Evolutionary conservation across 1,140 invertebrate genomes (phyloP).

Genomic region (Zaprionus camerounensis): DNA sequence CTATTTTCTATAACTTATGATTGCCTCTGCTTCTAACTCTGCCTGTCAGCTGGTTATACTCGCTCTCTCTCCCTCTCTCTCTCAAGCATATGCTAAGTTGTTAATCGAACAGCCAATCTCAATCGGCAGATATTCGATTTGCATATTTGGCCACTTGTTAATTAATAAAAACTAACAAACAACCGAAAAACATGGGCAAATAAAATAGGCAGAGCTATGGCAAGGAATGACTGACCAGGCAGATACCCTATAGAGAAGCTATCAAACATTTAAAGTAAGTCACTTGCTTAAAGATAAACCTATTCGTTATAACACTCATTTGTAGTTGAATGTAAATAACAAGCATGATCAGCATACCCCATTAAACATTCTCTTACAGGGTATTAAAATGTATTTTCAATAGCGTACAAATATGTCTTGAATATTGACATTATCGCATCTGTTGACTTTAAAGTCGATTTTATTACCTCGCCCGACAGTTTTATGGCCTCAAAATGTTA

Average conservation of each 20-base stretch:
- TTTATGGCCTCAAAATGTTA: constrained; percentile 32
- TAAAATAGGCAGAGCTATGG: not conserved
- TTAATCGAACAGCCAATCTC: constrained; percentile 41
- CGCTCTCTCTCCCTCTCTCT: not conserved
- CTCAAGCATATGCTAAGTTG: constrained; percentile 26
- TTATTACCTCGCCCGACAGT: constrained; percentile 39
- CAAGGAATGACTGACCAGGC: not conserved
- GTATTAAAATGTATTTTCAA: constrained; percentile 34
- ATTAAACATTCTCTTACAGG: not conserved
- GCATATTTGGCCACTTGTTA: constrained; percentile 80
- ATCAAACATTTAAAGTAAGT: too few species aligned
- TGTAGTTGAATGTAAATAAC: not conserved
- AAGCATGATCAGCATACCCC: not conserved
- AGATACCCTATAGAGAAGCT: constrained; percentile 3
- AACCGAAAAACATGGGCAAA: constrained; percentile 36
- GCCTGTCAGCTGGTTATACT: constrained; percentile 3
- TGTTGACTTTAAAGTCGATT: constrained; percentile 39
- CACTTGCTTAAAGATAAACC: too few species aligned
- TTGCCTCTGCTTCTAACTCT: constrained; percentile 41
- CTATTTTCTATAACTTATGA: constrained; percentile 64
- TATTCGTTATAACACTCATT: not conserved
- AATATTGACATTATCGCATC: constrained; percentile 49
- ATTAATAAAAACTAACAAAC: constrained; percentile 67
- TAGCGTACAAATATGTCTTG: constrained; percentile 37
- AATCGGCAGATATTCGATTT: constrained; percentile 60